phyloP scores from a whole-genome alignment of 2,113 vertebrate genomes.

The Oreochromis spilurus region DNA sequence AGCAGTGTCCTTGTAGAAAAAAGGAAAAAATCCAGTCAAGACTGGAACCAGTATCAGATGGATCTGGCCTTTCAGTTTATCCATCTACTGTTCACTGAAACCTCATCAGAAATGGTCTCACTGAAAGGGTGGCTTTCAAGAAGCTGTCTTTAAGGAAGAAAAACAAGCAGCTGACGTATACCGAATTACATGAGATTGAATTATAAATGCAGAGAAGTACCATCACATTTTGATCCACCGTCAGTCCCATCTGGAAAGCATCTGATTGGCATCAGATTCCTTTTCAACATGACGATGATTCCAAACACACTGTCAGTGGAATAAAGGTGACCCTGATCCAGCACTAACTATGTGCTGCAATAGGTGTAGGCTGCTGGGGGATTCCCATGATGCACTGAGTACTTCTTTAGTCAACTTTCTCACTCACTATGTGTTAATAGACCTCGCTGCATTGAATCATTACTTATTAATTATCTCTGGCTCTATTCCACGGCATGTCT shows the following conservation, averaged over 20 bases:
- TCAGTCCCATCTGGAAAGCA: background rate
- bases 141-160: background rate
- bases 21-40: background rate
- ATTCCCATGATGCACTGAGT: background rate
- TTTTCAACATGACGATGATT: background rate
- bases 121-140: background rate
- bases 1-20: background rate
- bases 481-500: background rate
- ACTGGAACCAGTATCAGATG: background rate
- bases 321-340: background rate
- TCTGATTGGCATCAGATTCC: background rate
- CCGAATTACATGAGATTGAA: background rate
- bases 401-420: background rate
- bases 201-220: background rate
- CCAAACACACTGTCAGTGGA: background rate
- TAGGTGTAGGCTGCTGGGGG: background rate
- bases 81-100: background rate
- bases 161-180: background rate
- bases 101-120: background rate
- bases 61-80: background rate
- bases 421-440: background rate
- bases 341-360: background rate
- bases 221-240: background rate
- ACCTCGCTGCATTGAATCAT: background rate
- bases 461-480: background rate